Conservation (phyloP, 2,113 vertebrate species). For the Tupaia tana region DNA sequence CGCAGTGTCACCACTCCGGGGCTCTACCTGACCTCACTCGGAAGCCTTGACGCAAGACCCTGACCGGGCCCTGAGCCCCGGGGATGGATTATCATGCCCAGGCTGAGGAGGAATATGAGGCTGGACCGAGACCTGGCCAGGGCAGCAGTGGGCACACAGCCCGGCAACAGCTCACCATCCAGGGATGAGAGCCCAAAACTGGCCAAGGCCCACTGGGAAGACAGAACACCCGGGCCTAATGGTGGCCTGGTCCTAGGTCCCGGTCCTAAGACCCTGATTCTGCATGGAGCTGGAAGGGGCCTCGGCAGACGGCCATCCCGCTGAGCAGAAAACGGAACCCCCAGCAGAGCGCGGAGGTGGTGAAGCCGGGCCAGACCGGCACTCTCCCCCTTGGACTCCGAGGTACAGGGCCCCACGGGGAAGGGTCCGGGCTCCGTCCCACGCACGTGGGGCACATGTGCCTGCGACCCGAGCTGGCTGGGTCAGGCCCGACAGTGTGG, state of each 20-base stretch:
- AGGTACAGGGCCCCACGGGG: too few species aligned
- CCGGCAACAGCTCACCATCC: too few species aligned
- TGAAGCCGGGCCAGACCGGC: not conserved
- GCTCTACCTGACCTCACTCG: not conserved
- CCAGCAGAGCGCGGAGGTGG: not conserved
- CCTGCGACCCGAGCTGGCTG: too few species aligned
- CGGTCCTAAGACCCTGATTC: not conserved
- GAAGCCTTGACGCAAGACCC: not conserved
- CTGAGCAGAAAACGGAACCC: not conserved
- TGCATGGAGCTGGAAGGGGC: not conserved
- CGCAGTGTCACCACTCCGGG: not conserved
- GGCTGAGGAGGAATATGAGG: not conserved
- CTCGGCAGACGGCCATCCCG: accelerated
- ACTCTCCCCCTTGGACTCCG: not conserved
- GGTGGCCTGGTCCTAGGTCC: not conserved
- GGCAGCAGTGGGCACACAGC: not conserved
- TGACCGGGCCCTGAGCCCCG: accelerated
- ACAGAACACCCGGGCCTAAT: not conserved
- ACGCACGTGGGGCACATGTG: too few species aligned
- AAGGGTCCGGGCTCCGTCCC: too few species aligned
- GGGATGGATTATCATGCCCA: not conserved
- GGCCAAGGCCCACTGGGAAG: too few species aligned
- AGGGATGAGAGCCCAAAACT: not conserved
- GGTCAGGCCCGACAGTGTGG: too few species aligned
- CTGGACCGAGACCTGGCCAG: not conserved